Base-by-base conservation (phyloP, 2,797 vertebrate genomes). In the Premnoplex brunnescens region DNA sequence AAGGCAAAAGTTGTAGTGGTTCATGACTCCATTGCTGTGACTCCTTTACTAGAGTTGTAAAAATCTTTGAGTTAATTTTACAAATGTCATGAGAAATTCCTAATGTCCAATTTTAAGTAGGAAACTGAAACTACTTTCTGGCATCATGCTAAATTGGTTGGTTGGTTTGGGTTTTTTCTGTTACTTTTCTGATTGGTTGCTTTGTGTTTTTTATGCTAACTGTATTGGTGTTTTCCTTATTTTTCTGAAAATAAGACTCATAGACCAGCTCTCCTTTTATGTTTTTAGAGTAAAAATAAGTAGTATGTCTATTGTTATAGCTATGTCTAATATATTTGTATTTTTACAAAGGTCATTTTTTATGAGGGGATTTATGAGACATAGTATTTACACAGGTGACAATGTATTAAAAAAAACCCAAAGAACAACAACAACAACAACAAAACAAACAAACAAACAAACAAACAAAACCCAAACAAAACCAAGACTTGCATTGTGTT, bases 401-500 rank as follows among this genome's bases (percentile, higher is more conserved):
- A 64, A 34, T 0, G 3, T 30, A 20, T 39, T 77, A 23, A 56
- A 32, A 64, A 44, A 13, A n/a, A 22, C 19, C 5, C 26, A 28
- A 17, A 9, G 19, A 54, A 54, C 11, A 37, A 37, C 10, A 37
- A 10, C 37, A 26, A 56, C 44, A 19, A 44, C 10, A 44, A 43
- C 17, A 18, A 43, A 43, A 43, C 6, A 43, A 46, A 12, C 21
- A 46, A 46, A 44, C 20, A 44, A 44, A 44, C 37, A 44, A 52
- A 56, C 41, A 43, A 6, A 0, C 4, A 44, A 63, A 36, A 1
- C 6, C 8, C 0, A 27, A n/a, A 46, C 21, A 46, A 22, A 46
- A 46, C 10, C 21, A 46, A 32, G 2, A 13, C 5, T 41, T 66
- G 6, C 4, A 17, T 34, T 68, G 30, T 26, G 2, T 26, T 52